Base-by-base conservation (phyloP, 35 echinoderm and acorn worm species). In the Chiridota heheva region DNA sequence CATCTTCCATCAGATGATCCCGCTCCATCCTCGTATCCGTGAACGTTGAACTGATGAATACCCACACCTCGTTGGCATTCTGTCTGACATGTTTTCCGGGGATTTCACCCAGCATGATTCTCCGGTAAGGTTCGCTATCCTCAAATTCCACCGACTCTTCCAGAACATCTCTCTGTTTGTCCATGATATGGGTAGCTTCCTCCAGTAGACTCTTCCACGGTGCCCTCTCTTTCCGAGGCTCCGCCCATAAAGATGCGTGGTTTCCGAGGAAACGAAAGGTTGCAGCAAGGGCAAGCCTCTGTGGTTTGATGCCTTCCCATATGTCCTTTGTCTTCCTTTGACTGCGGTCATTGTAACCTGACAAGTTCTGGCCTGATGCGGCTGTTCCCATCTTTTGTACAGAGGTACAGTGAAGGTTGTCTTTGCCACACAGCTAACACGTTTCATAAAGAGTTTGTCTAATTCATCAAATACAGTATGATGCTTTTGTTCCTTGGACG, bases 31-130 rank as follows among this genome's bases (percentile, higher is more conserved):
- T 40, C 5, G 89, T 97, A 58, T 97, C 94, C 0, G 94, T 97
- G 56, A 97, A 97, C 4, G 94, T 97, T 22, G 94, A 97, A 47
- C 94, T 97, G 42, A 97, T 82, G 65, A 97, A 97, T 16, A 97
- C 80, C 94, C 93, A 91, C 6, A 87, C 88, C 24, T 86, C 78
- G 4, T 85, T 79, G 1, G 75, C 70, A 26, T 86, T 82, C 33
- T 42, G 56, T 20, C 68, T 84, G 13, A 91, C 37, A 40, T 86
- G 67, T 31, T 51, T 69, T 13, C 22, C 60, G 18, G 86, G 81
- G 7, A 89, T 61, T 18, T 39, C 57, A 4, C 87, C 92, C 4
- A 41, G 32, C 81, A 96, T 86, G 65, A 90, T 73, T 6, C 56
- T 57, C 15, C 63, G 58, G 47, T 86, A 90, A 15, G 56, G 60